Evolutionary conservation across 1,140 invertebrate genomes (phyloP), one percentile per base, ranked within the genome.

Genomic region (Phymorhynchus buccinoides): DNA sequence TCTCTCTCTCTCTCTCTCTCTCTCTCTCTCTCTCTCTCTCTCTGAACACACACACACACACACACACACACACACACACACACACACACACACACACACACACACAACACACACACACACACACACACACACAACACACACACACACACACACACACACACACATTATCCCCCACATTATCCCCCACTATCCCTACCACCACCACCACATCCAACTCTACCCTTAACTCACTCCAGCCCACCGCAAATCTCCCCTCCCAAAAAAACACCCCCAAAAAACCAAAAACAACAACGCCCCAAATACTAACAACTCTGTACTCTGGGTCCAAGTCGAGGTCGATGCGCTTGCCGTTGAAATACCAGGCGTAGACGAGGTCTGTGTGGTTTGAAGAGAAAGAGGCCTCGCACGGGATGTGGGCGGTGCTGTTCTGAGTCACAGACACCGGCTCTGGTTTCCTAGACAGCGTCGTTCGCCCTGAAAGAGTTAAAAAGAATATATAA

Each of bases 301-400:
- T 37, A 86, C 87, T 84, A 52, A 91, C 90, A 75, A 83, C 48
- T 42, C 30, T 62, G 39, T 86, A 90, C 30, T 87, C 62, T 4
- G 88, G 86, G 16, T 90, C 88, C 3, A 84, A 78, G 16, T 86
- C 84, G 18, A 88, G n/a, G 81, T 91, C 86, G 12, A 90, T 84
- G 2, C 86, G 71, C 35, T 84, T 84, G 32, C 86, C 87, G 75
- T 91, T 88, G 79, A 89, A 89, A n/a, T 80, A 86, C 90, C 90
- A 91, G 41, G 87, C 83, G 79, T 89, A 90, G 22, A 87, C 73
- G 0, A 91, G 85, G 48, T 91, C 90, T 52, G 87, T 85, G 66
- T 18, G 37, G 6, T 73, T 82, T 18, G 32, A 35, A 56, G 89
- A 73, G 79, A 87, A 89, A 22, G 88, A 87, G 0, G 86, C 89